Percentiles rank a stretch among this genome's conserved stretches.
Conservation (phyloP, 2,888 invertebrate species). For the Parascotia fuliginaria region DNA sequence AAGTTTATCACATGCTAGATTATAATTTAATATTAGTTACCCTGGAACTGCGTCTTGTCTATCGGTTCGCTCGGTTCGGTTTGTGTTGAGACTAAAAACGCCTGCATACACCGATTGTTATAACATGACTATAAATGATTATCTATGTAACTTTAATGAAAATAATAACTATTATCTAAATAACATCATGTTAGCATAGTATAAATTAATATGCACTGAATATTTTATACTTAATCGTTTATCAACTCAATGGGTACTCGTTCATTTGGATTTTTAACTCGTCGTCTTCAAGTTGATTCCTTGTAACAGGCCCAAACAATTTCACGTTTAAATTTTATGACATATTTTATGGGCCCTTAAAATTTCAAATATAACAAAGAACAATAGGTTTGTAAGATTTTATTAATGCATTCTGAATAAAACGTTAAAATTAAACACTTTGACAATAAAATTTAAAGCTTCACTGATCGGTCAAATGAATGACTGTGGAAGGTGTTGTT, state of each 20-base stretch:
- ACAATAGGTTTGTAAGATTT: constrained; percentile 11
- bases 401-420: constrained; percentile 7
- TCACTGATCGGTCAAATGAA: not conserved
- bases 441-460: constrained; percentile 4
- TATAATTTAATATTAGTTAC: too few relatives aligned
- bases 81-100: too few relatives aligned
- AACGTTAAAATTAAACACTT: constrained; percentile 13
- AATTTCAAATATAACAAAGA: constrained; percentile 10
- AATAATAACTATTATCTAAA: too few relatives aligned
- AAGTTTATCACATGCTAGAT: too few relatives aligned
- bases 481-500: constrained; percentile 1
- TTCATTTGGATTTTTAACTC: not conserved
- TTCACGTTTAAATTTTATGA: constrained; percentile 1
- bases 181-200: too few relatives aligned
- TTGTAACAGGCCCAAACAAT: not conserved
- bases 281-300: not conserved
- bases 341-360: constrained; percentile 4
- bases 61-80: too few relatives aligned
- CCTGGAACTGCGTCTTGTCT: too few relatives aligned
- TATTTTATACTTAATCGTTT: not conserved
- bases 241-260: not conserved
- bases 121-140: too few relatives aligned
- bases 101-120: too few relatives aligned
- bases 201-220: too few relatives aligned
- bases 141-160: too few relatives aligned